phyloP scores from a whole-genome alignment of 1,140 invertebrate species.

The Cydia pomonella region DNA sequence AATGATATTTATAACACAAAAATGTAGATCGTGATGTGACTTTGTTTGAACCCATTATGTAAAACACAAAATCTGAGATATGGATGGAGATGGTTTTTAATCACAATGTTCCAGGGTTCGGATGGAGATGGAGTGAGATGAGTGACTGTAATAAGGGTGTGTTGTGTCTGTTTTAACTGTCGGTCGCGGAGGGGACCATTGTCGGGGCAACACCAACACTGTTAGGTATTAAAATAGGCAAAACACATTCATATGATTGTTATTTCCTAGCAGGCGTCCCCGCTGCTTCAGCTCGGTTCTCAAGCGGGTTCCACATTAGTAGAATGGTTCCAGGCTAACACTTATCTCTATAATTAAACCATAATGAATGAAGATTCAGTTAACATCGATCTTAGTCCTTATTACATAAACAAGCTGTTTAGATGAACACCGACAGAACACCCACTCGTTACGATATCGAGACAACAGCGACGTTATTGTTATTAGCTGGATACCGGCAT shows the following conservation, averaged over 20 bases:
- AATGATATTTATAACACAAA: slow-evolving; percentile 65
- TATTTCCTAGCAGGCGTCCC: background rate
- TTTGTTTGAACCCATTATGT: slow-evolving; percentile 47
- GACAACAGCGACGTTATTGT: slow-evolving; percentile 61
- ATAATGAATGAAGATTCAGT: slow-evolving; percentile 33
- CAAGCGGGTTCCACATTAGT: slow-evolving; percentile 35
- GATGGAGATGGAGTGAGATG: slow-evolving; percentile 58
- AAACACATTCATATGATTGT: slow-evolving; percentile 40
- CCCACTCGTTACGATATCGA: slow-evolving; percentile 67
- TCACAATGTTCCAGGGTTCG: slow-evolving; percentile 40
- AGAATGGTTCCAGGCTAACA: slow-evolving; percentile 46
- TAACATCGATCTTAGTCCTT: slow-evolving; percentile 36
- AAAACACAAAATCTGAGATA: slow-evolving; percentile 51
- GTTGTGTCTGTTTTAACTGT: slow-evolving; percentile 58
- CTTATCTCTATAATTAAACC: slow-evolving; percentile 41
- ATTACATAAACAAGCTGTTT: slow-evolving; percentile 43
- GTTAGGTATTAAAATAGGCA: slow-evolving; percentile 39
- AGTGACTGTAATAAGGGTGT: slow-evolving; percentile 59
- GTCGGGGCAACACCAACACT: slow-evolving; percentile 9
- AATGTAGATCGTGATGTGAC: slow-evolving; percentile 67
- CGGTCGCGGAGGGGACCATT: background rate
- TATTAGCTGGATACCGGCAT: slow-evolving; percentile 70
- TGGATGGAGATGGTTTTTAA: slow-evolving; percentile 42
- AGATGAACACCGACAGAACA: slow-evolving; percentile 42
- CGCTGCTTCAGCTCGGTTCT: background rate